Percentiles rank a stretch among this genome's conserved stretches.
Conservation (phyloP, 2,888 invertebrate genomes). For the Ferdinandea cuprea region DNA sequence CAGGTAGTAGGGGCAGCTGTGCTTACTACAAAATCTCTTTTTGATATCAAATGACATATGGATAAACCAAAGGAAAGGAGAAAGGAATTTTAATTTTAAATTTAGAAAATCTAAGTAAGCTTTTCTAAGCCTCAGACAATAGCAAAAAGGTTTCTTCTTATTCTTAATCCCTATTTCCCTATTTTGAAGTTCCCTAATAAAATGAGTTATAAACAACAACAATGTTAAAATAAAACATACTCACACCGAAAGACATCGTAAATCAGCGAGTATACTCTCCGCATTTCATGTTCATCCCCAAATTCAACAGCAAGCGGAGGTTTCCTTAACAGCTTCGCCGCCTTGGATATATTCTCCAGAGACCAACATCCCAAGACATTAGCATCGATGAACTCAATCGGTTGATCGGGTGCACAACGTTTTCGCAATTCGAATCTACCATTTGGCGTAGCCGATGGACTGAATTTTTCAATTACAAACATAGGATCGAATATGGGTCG, state of each 20-base stretch:
- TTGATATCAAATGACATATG: too few relatives aligned
- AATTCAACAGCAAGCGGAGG: slow-evolving; percentile 79
- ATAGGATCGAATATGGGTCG: slow-evolving; percentile 79
- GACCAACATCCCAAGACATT: slow-evolving; percentile 78
- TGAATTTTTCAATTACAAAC: slow-evolving; percentile 76
- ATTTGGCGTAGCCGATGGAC: slow-evolving; percentile 78
- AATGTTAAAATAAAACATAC: slow-evolving; percentile 72
- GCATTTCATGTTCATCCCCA: slow-evolving; percentile 84
- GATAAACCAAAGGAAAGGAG: too few relatives aligned
- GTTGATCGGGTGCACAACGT: slow-evolving; percentile 77
- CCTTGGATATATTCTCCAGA: slow-evolving; percentile 79
- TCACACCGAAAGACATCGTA: slow-evolving; percentile 85
- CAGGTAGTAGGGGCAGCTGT: too few relatives aligned
- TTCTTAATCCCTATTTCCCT: too few relatives aligned
- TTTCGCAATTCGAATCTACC: slow-evolving; percentile 66
- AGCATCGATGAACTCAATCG: slow-evolving; percentile 77
- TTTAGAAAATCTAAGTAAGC: too few relatives aligned
- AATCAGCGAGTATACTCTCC: slow-evolving; percentile 84
- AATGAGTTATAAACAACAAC: too few relatives aligned
- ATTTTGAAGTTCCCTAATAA: too few relatives aligned
- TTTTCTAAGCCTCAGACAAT: too few relatives aligned
- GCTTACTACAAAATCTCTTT: too few relatives aligned
- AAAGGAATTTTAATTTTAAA: too few relatives aligned
- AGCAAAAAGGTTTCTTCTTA: too few relatives aligned
- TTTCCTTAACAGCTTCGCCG: slow-evolving; percentile 79